These are phyloP conservation scores for Phaedon cochleariae DNA, from an alignment of 2,888 invertebrate species.

Conservation along the genomic window DNA sequence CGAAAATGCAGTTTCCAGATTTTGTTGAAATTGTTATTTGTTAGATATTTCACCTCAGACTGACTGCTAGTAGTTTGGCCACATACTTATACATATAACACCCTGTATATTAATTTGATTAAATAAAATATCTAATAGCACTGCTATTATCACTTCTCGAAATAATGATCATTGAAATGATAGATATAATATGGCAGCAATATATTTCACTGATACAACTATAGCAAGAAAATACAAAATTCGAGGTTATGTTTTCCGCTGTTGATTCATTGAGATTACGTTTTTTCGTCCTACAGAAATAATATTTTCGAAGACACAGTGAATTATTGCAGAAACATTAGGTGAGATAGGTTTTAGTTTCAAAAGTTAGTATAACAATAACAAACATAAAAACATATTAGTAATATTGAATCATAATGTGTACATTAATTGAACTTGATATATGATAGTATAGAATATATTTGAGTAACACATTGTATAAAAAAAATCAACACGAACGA, in stretches of 20 bases:
- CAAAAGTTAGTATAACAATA: background rate
- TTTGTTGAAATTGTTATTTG: too few relatives aligned
- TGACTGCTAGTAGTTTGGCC: too few relatives aligned
- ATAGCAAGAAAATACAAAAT: background rate
- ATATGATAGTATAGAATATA: background rate
- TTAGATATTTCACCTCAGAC: too few relatives aligned
- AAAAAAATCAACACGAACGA: background rate
- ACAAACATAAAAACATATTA: background rate
- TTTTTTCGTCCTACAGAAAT: too few relatives aligned
- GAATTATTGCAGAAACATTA: too few relatives aligned
- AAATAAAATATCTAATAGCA: background rate
- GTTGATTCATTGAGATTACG: background rate
- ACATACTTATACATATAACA: too few relatives aligned
- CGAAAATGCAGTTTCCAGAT: too few relatives aligned
- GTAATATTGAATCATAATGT: background rate
- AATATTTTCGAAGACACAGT: too few relatives aligned
- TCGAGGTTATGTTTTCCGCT: background rate
- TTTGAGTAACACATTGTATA: background rate
- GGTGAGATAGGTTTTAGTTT: too few relatives aligned
- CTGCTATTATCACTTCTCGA: background rate
- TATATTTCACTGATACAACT: background rate
- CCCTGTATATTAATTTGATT: background rate
- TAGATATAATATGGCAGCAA: constrained; percentile 17
- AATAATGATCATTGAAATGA: constrained; percentile 12
- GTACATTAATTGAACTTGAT: background rate